Conservation (phyloP, 2,797 vertebrate species). For the Characodon lateralis region DNA sequence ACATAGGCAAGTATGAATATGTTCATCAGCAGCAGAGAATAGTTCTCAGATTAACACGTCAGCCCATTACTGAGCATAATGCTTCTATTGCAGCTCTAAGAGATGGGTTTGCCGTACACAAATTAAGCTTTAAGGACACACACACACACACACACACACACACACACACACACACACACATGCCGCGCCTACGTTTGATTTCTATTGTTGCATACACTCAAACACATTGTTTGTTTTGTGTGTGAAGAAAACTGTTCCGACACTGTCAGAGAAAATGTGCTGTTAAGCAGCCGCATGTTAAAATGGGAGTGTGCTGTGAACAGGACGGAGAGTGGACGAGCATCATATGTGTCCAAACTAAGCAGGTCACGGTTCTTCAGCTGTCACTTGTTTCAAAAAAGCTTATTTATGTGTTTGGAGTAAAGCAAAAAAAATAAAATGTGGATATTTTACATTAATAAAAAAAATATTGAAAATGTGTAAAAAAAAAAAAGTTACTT, state of each 20-base stretch:
- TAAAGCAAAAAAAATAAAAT: neutral
- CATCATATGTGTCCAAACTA: conserved; percentile 22
- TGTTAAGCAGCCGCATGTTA: conserved; percentile 18
- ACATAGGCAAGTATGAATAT: conserved; percentile 66
- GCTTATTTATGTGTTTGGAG: conserved; percentile 3
- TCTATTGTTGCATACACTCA: conserved; percentile 5
- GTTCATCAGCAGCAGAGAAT: conserved; percentile 77
- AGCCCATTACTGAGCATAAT: conserved; percentile 73
- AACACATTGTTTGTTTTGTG: conserved; percentile 21
- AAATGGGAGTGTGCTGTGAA: conserved; percentile 15
- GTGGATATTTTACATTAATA: too few relatives aligned
- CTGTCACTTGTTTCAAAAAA: neutral
- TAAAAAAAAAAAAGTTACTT: neutral
- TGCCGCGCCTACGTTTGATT: neutral
- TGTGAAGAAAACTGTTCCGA: conserved; percentile 60
- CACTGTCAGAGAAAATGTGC: conserved; percentile 59
- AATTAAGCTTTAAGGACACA: conserved; percentile 70
- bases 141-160: conserved; percentile 9
- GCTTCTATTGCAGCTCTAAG: conserved; percentile 69
- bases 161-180: conserved; percentile 3
- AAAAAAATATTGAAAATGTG: neutral
- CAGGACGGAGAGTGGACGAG: conserved; percentile 23
- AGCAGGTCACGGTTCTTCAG: conserved; percentile 27
- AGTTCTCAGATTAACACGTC: conserved; percentile 77
- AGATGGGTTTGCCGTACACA: conserved; percentile 65